Conservation (phyloP, 2,888 invertebrate genomes). For the Caradrina kadenii region DNA sequence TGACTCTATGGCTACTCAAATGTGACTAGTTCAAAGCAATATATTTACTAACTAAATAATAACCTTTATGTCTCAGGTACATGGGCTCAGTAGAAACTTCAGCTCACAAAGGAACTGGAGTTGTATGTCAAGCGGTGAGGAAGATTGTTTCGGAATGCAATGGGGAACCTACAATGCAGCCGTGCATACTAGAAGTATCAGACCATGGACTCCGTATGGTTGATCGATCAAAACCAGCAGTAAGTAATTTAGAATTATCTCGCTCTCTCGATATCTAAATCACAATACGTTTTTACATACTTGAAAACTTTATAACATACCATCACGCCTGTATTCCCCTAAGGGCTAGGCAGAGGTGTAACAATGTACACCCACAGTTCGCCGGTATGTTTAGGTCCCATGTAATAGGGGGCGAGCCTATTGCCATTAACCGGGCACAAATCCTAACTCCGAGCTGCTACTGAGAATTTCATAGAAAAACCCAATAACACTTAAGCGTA, state of each 20-base stretch:
- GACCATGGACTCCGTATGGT: conserved; percentile 99
- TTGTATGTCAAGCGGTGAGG: conserved; percentile 97
- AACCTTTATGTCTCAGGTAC: conserved; percentile 88
- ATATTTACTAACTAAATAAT: neutral
- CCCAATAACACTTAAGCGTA: too few relatives aligned
- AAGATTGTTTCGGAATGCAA: conserved; percentile 94
- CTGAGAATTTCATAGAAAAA: too few relatives aligned
- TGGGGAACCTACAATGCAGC: conserved; percentile 93
- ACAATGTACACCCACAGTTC: too few relatives aligned
- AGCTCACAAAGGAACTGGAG: conserved; percentile 99
- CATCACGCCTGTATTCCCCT: too few relatives aligned
- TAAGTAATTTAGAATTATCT: conserved; percentile 76
- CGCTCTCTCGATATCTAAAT: neutral
- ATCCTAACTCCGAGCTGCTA: too few relatives aligned
- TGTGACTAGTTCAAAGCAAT: too few relatives aligned
- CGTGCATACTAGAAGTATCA: conserved; percentile 98
- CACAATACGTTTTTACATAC: neutral
- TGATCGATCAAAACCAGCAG: conserved; percentile 95
- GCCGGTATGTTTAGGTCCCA: too few relatives aligned
- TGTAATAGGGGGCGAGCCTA: too few relatives aligned
- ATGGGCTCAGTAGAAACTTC: conserved; percentile 98
- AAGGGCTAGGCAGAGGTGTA: too few relatives aligned
- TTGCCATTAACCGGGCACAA: too few relatives aligned
- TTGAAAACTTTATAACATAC: too few relatives aligned
- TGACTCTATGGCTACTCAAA: too few relatives aligned